Evolutionary conservation across 2,113 vertebrate genomes (phyloP).

Genomic region (Apaloderma vittatum): DNA sequence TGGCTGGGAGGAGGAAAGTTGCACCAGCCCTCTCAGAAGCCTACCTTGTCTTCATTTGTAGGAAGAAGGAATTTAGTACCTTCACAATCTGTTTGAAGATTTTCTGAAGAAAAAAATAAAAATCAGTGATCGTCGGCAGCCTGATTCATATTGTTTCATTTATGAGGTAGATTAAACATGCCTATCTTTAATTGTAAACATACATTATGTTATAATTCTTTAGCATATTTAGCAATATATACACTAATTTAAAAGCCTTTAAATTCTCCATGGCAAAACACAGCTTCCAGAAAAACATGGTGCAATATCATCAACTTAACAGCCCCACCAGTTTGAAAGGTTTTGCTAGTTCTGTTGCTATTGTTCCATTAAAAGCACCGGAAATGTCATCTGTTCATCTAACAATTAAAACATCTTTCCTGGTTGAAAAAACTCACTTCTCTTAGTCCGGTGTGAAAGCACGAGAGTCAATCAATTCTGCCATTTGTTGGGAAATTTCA

Average conservation of each 20-base stretch:
- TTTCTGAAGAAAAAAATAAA: not conserved
- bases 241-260: not conserved
- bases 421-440: not conserved
- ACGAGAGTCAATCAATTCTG: not conserved
- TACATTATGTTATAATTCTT: not conserved
- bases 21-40: not conserved
- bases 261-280: not conserved
- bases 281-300: not conserved
- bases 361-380: not conserved
- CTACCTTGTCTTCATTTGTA: not conserved
- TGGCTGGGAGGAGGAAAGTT: not conserved
- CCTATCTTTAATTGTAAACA: not conserved
- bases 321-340: not conserved
- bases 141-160: not conserved
- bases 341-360: not conserved
- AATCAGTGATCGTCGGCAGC: not conserved
- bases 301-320: not conserved
- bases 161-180: not conserved
- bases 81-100: not conserved
- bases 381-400: not conserved
- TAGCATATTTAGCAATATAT: not conserved
- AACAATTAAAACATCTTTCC: not conserved
- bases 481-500: not conserved
- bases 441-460: not conserved
- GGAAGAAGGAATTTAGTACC: not conserved